These are phyloP conservation scores for Hephaestus fuliginosus DNA, from an alignment of 2,797 vertebrate species.

Conservation along the genomic window DNA sequence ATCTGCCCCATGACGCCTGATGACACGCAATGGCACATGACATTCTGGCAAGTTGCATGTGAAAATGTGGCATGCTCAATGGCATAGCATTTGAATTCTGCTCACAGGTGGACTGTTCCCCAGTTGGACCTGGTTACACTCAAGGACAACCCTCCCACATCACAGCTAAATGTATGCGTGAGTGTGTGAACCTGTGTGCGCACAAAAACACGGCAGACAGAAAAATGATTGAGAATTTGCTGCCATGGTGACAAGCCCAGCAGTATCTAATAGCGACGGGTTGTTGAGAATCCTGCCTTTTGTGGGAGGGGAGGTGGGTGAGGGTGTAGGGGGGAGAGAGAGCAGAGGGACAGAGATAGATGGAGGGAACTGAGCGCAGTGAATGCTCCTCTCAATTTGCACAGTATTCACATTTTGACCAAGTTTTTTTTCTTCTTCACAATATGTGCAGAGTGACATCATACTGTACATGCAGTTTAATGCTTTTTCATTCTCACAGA, in stretches of 20 bases:
- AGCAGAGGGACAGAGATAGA: slow-evolving; percentile 36
- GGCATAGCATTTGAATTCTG: slow-evolving; percentile 64
- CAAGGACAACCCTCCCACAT: slow-evolving; percentile 66
- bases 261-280: slow-evolving; percentile 86
- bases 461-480: not conserved
- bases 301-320: slow-evolving; percentile 59
- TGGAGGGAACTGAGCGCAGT: slow-evolving; percentile 37
- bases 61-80: slow-evolving; percentile 12
- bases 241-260: slow-evolving; percentile 87
- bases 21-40: not conserved
- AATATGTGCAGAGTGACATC: not conserved
- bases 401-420: slow-evolving; percentile 36
- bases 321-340: slow-evolving; percentile 45
- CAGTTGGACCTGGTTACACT: slow-evolving; percentile 67
- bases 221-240: slow-evolving; percentile 84
- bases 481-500: slow-evolving; percentile 4
- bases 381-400: slow-evolving; percentile 23
- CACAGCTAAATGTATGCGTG: slow-evolving; percentile 46
- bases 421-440: not conserved
- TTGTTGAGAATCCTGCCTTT: slow-evolving; percentile 78
- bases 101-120: slow-evolving; percentile 70
- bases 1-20: not conserved
- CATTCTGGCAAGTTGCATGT: slow-evolving; percentile 16
- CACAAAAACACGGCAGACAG: slow-evolving; percentile 60
- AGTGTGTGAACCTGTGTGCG: slow-evolving; percentile 35